Conservation (phyloP, 2,888 invertebrate species). For the Pseudococcus longispinus region DNA sequence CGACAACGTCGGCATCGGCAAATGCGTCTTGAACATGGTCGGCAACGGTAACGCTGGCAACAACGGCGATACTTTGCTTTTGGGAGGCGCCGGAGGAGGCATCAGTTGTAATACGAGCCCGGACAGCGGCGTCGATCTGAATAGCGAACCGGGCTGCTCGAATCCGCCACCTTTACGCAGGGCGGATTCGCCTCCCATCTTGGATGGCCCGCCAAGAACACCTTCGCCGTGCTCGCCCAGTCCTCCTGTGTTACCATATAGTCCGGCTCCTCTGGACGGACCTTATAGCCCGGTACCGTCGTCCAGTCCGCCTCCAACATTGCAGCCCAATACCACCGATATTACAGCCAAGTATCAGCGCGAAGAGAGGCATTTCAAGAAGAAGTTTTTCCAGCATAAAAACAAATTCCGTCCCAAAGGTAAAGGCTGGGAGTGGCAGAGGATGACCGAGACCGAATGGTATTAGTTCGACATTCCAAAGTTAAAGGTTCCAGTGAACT, state of each 20-base stretch:
- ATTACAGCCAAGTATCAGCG: slow-evolving; percentile 63
- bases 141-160: slow-evolving; percentile 66
- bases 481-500: background rate
- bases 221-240: slow-evolving; percentile 66
- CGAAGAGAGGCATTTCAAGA: slow-evolving; percentile 75
- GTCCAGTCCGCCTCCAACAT: slow-evolving; percentile 65
- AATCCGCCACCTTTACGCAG: slow-evolving; percentile 60
- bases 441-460: slow-evolving; percentile 58
- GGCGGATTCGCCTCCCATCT: slow-evolving; percentile 66
- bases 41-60: background rate
- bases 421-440: slow-evolving; percentile 75
- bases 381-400: slow-evolving; percentile 77
- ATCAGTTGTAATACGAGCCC: slow-evolving; percentile 75
- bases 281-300: slow-evolving; percentile 62
- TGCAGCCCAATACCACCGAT: slow-evolving; percentile 65
- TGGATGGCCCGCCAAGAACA: slow-evolving; percentile 67
- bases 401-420: slow-evolving; percentile 76
- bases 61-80: background rate
- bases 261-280: slow-evolving; percentile 61
- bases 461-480: slow-evolving; percentile 56
- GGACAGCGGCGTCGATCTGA: slow-evolving; percentile 83
- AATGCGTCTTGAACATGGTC: background rate
- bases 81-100: background rate
- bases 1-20: background rate
- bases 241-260: slow-evolving; percentile 60